A percentile compares a stretch with the other conserved stretches of the same genome.
These are phyloP conservation scores for Scyliorhinus canicula DNA, from an alignment of 2,797 vertebrate species.

Conservation along the genomic window DNA sequence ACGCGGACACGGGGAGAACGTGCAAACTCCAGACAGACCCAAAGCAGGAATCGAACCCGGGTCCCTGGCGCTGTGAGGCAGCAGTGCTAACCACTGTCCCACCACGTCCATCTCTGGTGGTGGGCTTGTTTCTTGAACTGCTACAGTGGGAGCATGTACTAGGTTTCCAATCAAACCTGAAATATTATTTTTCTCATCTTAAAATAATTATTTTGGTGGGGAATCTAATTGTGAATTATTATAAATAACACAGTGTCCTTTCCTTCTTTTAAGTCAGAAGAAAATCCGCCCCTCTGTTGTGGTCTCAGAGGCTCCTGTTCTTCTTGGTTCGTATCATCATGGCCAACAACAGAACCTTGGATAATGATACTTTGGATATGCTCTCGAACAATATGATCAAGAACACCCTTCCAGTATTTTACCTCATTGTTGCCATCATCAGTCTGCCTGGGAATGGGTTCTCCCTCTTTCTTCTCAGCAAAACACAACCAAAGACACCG, in stretches of 20 bases:
- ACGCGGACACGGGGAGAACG: too few species aligned
- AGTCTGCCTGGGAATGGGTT: conserved; percentile 77
- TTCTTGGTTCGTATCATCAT: conserved; percentile 47
- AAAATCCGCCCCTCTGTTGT: background rate
- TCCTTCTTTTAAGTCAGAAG: background rate
- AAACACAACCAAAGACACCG: conserved; percentile 71
- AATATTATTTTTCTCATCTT: background rate
- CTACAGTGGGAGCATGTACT: background rate
- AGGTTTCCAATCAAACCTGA: background rate
- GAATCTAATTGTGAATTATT: background rate
- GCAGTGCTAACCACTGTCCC: too few species aligned
- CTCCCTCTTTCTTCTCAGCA: conserved; percentile 73
- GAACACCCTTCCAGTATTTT: conserved; percentile 62
- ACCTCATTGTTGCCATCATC: conserved; percentile 63
- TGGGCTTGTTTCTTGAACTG: background rate
- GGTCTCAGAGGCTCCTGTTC: too few species aligned
- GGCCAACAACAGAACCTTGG: conserved; percentile 54
- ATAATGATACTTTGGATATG: conserved; percentile 66
- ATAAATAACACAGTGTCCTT: background rate
- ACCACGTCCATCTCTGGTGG: too few species aligned
- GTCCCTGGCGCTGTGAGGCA: too few species aligned
- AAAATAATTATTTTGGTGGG: background rate
- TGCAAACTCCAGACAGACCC: too few species aligned
- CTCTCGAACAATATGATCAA: conserved; percentile 56
- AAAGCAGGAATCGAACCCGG: too few species aligned